These are phyloP conservation scores for Selenia dentaria DNA, from an alignment of 2,888 invertebrate species.

Conservation along the genomic window DNA sequence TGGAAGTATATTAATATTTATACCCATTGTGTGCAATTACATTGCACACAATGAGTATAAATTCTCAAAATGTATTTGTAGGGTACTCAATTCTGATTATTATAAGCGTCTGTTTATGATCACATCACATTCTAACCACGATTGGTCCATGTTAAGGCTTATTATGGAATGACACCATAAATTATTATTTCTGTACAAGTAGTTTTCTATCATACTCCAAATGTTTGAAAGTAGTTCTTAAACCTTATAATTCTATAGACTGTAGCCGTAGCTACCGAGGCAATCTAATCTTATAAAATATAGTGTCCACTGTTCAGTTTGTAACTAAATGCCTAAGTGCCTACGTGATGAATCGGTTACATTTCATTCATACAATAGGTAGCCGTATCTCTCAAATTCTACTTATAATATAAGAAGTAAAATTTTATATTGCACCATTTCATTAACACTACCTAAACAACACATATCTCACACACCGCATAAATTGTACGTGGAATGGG, in stretches of 20 bases:
- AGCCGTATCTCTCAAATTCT: constrained; percentile 12
- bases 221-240: constrained; percentile 7
- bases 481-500: constrained; percentile 74
- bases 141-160: constrained; percentile 80
- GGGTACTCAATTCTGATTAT: no score
- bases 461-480: constrained; percentile 52
- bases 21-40: no score
- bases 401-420: constrained; percentile 22
- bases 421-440: constrained; percentile 57
- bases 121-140: constrained; percentile 51
- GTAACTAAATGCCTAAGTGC: constrained; percentile 2
- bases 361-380: constrained; percentile 35
- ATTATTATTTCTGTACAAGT: constrained; percentile 14
- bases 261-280: constrained; percentile 17
- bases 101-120: constrained; percentile 15
- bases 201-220: constrained; percentile 28
- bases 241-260: constrained; percentile 1
- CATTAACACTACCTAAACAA: constrained; percentile 49
- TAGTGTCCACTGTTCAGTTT: constrained; percentile 10
- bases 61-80: no score
- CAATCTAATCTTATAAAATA: constrained; percentile 20
- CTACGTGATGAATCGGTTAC: constrained; percentile 35
- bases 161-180: constrained; percentile 46
- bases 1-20: no score
- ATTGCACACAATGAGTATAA: no score